These are phyloP conservation scores for Orientallactaga bullata DNA, from an alignment of 2,113 vertebrate genomes.

Conservation along the genomic window DNA sequence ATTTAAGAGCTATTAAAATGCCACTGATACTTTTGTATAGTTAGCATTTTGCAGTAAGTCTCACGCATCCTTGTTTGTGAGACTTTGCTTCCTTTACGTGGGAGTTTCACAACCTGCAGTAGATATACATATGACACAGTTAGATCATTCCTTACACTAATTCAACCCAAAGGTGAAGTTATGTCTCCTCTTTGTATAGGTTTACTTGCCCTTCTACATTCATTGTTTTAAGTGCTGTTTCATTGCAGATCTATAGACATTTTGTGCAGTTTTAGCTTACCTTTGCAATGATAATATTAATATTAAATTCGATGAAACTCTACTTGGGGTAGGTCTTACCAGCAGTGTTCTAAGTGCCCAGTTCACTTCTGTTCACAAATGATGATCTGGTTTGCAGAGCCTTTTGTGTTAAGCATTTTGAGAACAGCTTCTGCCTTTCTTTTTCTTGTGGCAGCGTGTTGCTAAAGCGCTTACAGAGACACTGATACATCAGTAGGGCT, in stretches of 20 bases:
- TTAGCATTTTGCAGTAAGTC: constrained; percentile 54
- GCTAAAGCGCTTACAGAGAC: constrained; percentile 79
- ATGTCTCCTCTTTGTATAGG: constrained; percentile 66
- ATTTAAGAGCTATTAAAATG: constrained; percentile 9
- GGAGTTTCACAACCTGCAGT: constrained; percentile 66
- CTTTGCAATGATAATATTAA: constrained; percentile 14
- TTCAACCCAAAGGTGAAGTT: constrained; percentile 67
- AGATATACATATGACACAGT: neutral
- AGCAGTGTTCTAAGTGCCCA: constrained; percentile 5
- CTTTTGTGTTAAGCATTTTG: constrained; percentile 84
- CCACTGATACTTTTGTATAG: constrained; percentile 28
- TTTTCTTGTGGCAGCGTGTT: constrained; percentile 80
- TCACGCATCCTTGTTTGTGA: constrained; percentile 55
- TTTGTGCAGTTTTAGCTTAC: constrained; percentile 61
- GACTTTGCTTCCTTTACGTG: constrained; percentile 46
- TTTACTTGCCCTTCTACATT: constrained; percentile 83
- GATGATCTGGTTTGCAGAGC: constrained; percentile 64
- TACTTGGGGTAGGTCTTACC: constrained; percentile 68
- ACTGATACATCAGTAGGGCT: constrained; percentile 75
- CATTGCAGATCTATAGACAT: constrained; percentile 61
- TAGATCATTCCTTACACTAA: constrained; percentile 47
- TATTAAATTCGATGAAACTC: constrained; percentile 53
- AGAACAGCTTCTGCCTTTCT: constrained; percentile 85
- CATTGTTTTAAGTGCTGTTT: constrained; percentile 73
- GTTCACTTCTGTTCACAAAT: constrained; percentile 67